A percentile compares a stretch with the other conserved stretches of the same genome.
Evolutionary conservation across 2,888 invertebrate species (phyloP).

Genomic region (Drosophila nr. medialis): DNA sequence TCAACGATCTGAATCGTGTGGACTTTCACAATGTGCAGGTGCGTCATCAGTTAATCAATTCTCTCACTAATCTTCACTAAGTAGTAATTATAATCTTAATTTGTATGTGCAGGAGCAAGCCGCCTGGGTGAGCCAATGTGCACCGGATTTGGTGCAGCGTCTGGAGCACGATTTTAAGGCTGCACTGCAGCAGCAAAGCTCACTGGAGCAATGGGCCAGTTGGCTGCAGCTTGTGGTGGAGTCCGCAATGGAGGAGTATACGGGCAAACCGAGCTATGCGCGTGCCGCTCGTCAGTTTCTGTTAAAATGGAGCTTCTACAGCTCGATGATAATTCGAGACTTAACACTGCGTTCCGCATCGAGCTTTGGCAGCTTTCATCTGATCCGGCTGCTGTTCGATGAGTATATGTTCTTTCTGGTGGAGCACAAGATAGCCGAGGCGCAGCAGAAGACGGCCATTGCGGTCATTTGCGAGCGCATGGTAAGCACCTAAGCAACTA

Average conservation of each 20-base stretch:
- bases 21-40: slow-evolving; percentile 99
- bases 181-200: slow-evolving; percentile 96
- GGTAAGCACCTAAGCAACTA: slow-evolving; percentile 68
- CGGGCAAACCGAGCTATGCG: slow-evolving; percentile 92
- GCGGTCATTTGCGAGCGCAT: slow-evolving; percentile 91
- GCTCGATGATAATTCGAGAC: slow-evolving; percentile 99
- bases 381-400: slow-evolving; percentile 98
- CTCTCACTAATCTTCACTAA: too few relatives aligned
- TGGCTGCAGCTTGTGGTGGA: slow-evolving; percentile 98
- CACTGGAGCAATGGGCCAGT: slow-evolving; percentile 98
- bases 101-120: slow-evolving; percentile 88
- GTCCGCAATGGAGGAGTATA: slow-evolving; percentile 94
- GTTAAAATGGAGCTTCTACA: slow-evolving; percentile 99
- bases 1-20: slow-evolving; percentile 97
- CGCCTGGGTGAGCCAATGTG: slow-evolving; percentile 99
- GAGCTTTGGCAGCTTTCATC: slow-evolving; percentile 99
- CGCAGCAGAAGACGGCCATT: slow-evolving; percentile 95
- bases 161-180: slow-evolving; percentile 97
- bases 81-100: neutral
- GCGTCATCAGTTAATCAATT: slow-evolving; percentile 40
- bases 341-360: slow-evolving; percentile 97
- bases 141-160: slow-evolving; percentile 91
- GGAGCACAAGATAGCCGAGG: slow-evolving; percentile 97
- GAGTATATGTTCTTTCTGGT: slow-evolving; percentile 99
- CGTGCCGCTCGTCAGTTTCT: slow-evolving; percentile 96